Percentiles rank a stretch among this genome's conserved stretches.
Conservation (phyloP, 2,113 vertebrate genomes). For the Corythornis vintsioides region DNA sequence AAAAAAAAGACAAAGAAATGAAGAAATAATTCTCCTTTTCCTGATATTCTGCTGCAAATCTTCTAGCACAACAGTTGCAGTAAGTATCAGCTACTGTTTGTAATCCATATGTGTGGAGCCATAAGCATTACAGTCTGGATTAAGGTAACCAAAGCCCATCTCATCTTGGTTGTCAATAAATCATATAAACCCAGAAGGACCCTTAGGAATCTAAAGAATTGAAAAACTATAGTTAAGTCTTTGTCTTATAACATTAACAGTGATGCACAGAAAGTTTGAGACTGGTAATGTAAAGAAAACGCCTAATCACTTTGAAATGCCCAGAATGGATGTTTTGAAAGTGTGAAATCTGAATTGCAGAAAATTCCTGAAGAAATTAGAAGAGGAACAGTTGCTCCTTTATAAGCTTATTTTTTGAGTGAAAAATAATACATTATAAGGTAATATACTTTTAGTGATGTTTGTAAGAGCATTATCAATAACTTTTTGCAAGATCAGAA, state of each 20-base stretch:
- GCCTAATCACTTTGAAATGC: neutral
- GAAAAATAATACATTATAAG: neutral
- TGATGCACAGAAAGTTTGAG: neutral
- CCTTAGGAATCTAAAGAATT: neutral
- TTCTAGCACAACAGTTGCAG: constrained; percentile 11
- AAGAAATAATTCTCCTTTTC: neutral
- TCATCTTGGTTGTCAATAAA: constrained; percentile 17
- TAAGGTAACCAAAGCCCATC: constrained; percentile 1
- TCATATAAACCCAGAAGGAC: neutral
- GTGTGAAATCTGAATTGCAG: neutral
- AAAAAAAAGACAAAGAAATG: neutral
- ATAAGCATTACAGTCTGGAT: neutral
- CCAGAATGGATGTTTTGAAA: neutral
- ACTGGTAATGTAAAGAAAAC: neutral
- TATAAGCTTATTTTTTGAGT: neutral
- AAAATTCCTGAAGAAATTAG: neutral
- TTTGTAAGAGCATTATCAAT: neutral
- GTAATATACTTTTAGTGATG: neutral
- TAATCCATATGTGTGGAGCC: neutral
- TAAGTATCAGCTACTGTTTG: constrained; percentile 19
- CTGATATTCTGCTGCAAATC: neutral
- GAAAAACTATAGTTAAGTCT: neutral
- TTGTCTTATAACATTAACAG: neutral
- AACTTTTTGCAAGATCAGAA: neutral
- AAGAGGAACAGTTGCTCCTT: neutral